phyloP scores from a whole-genome alignment of 2,113 vertebrate genomes.

The Ivindomyrus marchei region DNA sequence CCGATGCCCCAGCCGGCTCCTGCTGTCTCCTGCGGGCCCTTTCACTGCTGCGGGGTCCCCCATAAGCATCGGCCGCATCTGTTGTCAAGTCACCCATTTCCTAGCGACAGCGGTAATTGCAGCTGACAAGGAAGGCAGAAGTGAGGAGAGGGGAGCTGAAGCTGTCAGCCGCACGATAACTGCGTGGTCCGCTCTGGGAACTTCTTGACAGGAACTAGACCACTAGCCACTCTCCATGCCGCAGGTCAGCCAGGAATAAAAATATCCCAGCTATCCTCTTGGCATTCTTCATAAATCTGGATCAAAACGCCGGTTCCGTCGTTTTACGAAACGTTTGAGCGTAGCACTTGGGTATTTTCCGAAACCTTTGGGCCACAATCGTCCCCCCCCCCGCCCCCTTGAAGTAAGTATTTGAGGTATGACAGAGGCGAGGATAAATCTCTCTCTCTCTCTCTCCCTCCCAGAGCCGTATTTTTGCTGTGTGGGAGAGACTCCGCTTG shows the following conservation, averaged over 20 bases:
- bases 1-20: background rate
- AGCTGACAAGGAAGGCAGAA: background rate
- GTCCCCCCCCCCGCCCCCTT: background rate
- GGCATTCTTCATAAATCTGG: background rate
- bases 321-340: background rate
- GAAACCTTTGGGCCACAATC: background rate
- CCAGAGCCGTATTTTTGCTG: background rate
- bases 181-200: background rate
- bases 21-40: background rate
- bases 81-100: conserved; percentile 45
- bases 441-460: background rate
- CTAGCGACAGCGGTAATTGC: conserved; percentile 48
- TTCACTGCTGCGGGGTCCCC: conserved; percentile 34
- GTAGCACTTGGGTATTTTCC: background rate
- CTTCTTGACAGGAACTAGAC: background rate
- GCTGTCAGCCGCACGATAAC: background rate
- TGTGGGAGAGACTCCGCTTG: conserved; percentile 8
- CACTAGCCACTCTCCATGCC: background rate
- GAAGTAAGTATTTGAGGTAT: background rate
- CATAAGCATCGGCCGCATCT: conserved; percentile 38
- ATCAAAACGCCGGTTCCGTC: background rate
- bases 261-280: background rate
- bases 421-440: background rate
- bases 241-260: background rate
- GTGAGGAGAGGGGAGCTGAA: background rate